phyloP scores from a whole-genome alignment of 2,888 invertebrate genomes.

The Troglohyphantes excavatus region DNA sequence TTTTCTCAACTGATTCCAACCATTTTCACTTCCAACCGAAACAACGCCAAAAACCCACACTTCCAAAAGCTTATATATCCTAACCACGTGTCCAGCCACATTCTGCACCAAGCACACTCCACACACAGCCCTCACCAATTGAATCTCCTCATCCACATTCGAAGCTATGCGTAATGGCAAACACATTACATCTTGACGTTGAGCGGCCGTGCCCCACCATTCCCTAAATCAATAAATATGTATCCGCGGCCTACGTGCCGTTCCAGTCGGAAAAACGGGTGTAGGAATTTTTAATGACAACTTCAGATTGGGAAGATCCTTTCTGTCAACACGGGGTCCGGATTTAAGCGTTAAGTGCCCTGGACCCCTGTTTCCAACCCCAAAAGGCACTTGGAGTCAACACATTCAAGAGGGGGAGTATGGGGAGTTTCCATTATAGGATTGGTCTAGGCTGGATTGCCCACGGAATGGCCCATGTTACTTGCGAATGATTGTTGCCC shows the following conservation, averaged over 20 bases:
- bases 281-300: slow-evolving; percentile 58
- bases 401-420: neutral
- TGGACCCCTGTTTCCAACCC: slow-evolving; percentile 35
- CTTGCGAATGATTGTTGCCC: too few species aligned
- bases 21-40: too few species aligned
- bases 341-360: slow-evolving; percentile 28
- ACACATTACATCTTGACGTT: slow-evolving; percentile 14
- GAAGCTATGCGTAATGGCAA: neutral
- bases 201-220: neutral
- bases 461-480: neutral
- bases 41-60: too few species aligned
- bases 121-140: neutral
- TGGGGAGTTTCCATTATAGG: slow-evolving; percentile 36
- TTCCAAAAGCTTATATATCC: too few species aligned
- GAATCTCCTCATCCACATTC: too few species aligned
- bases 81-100: neutral
- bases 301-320: slow-evolving; percentile 38
- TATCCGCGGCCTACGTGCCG: slow-evolving; percentile 27
- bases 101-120: neutral
- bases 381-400: slow-evolving; percentile 37
- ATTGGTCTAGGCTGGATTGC: slow-evolving; percentile 21
- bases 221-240: slow-evolving; percentile 47
- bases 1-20: too few species aligned
- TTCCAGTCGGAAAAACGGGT: slow-evolving; percentile 32
- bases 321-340: slow-evolving; percentile 45